Evolutionary conservation across 2,113 vertebrate species (phyloP).

Genomic region (Solenodon paradoxus): DNA sequence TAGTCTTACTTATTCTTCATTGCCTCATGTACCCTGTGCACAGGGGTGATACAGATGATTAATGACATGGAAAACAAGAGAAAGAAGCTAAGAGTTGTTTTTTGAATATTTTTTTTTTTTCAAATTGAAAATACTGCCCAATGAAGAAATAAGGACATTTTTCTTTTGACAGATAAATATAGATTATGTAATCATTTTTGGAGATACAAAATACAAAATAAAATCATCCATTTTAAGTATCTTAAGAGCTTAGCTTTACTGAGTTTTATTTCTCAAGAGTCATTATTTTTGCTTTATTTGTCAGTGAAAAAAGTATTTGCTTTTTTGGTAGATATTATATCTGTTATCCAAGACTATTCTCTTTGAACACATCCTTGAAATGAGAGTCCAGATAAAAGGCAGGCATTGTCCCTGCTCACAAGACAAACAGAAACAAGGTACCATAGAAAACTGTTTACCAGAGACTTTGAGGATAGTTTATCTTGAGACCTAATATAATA

Average conservation of each 20-base stretch:
- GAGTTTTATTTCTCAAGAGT: background rate
- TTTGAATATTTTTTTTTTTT: background rate
- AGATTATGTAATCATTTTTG: background rate
- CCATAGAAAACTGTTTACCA: background rate
- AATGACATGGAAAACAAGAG: background rate
- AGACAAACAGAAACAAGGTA: background rate
- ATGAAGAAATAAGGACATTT: background rate
- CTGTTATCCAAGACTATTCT: background rate
- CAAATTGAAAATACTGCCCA: background rate
- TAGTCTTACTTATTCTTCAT: background rate
- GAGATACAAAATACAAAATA: background rate
- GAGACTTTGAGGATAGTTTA: background rate
- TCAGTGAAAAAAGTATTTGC: background rate
- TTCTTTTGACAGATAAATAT: background rate
- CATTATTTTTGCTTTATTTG: background rate
- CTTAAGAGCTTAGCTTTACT: background rate
- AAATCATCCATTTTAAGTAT: background rate
- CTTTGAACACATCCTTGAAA: background rate
- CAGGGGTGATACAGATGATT: background rate
- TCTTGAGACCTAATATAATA: background rate
- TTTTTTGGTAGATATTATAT: background rate
- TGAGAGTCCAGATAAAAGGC: background rate
- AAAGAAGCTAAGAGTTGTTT: background rate
- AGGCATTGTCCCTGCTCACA: background rate
- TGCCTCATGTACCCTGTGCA: background rate